Conservation (phyloP, 2,113 vertebrate genomes). For the Eptesicus fuscus region DNA sequence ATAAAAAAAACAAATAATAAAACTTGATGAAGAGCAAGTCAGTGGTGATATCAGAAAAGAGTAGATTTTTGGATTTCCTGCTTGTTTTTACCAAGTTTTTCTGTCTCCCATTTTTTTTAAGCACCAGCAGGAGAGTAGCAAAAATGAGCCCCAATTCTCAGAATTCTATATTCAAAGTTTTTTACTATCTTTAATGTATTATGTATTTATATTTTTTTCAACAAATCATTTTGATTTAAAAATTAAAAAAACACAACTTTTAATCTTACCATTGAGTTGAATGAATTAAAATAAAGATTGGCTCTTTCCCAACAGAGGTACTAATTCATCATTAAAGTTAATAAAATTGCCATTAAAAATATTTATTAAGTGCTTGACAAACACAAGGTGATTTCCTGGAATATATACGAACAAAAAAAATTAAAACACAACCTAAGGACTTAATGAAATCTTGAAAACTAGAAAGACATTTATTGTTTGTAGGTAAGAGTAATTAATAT, state of each 20-base stretch:
- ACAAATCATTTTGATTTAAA: neutral
- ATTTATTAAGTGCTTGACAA: neutral
- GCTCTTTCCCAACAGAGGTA: neutral
- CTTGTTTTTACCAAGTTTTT: neutral
- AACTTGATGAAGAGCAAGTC: neutral
- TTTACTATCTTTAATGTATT: neutral
- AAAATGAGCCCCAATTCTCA: neutral
- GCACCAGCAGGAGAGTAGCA: neutral
- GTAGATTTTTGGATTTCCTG: neutral
- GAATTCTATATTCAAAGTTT: neutral
- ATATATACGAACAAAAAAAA: neutral
- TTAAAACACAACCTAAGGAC: neutral
- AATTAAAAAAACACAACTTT: neutral
- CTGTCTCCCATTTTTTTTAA: neutral
- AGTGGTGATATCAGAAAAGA: neutral
- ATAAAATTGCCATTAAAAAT: neutral
- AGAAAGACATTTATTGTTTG: neutral
- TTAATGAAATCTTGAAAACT: neutral
- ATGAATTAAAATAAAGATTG: constrained; percentile 22
- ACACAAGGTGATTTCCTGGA: neutral
- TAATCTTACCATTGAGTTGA: neutral
- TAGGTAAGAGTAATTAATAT: neutral
- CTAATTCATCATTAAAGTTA: neutral
- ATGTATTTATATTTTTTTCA: neutral
- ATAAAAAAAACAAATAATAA: neutral